A percentile compares a stretch with the other conserved stretches of the same genome.
Conservation (phyloP, 2,113 vertebrate genomes). For the Phaethornis superciliosus region DNA sequence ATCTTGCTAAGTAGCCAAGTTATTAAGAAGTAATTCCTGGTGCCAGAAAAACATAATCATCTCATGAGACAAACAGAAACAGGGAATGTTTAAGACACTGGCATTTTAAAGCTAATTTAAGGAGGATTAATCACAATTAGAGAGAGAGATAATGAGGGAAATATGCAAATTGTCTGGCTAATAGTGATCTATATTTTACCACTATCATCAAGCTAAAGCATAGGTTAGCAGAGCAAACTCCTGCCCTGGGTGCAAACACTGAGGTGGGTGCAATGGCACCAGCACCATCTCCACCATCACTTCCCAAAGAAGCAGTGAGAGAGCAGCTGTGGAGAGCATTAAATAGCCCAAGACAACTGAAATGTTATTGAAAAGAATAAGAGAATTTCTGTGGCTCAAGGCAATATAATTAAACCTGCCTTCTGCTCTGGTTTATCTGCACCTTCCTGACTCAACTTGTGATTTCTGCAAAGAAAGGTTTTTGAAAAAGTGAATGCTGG, state of each 20-base stretch:
- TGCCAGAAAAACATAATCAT: not conserved
- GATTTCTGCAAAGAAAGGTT: not conserved
- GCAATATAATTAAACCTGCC: not conserved
- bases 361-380: not conserved
- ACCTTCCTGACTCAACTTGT: rapidly evolving
- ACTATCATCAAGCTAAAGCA: not conserved
- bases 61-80: conserved; percentile 3
- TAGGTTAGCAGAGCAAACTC: not conserved
- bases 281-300: not conserved
- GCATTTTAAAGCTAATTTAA: conserved; percentile 43
- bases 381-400: not conserved
- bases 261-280: not conserved
- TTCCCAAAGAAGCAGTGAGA: not conserved
- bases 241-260: not conserved
- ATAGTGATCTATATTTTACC: not conserved
- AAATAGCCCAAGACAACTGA: not conserved
- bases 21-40: conserved; percentile 61
- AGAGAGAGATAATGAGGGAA: conserved; percentile 34
- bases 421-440: not conserved
- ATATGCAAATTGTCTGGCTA: not conserved
- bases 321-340: not conserved
- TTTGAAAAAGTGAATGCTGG: not conserved
- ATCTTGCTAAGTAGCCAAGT: conserved; percentile 58
- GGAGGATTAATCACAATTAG: conserved; percentile 58
- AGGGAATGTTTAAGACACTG: not conserved